Evolutionary conservation across 1,140 invertebrate genomes (phyloP).

Genomic region (Hylaeus volcanicus): DNA sequence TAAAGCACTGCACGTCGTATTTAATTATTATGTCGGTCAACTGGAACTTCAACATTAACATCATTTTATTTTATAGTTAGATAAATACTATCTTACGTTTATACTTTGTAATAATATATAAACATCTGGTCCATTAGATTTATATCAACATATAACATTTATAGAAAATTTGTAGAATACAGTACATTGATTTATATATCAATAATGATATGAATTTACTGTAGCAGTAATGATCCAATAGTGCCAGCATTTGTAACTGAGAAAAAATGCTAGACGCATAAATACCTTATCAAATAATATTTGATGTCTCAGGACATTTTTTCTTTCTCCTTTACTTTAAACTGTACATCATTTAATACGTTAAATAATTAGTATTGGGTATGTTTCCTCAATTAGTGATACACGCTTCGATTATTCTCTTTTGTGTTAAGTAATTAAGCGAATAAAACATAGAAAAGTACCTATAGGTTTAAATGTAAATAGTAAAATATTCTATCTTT

Average conservation of each 20-base stretch:
- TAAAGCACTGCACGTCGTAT: constrained; percentile 45
- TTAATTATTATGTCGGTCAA: constrained; percentile 52
- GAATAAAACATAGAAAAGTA: not conserved
- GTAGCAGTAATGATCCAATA: constrained; percentile 68
- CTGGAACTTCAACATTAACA: constrained; percentile 73
- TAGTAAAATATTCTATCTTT: constrained; percentile 22
- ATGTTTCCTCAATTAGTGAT: not conserved
- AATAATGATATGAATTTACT: constrained; percentile 77
- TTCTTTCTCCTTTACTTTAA: not conserved
- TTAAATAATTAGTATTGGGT: constrained; percentile 17
- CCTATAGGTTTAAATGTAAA: constrained; percentile 7
- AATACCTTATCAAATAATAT: constrained; percentile 34
- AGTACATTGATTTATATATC: constrained; percentile 75
- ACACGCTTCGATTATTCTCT: constrained; percentile 10
- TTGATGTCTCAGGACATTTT: constrained; percentile 13
- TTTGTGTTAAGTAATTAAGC: not conserved
- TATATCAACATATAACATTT: constrained; percentile 77
- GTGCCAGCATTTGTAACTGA: constrained; percentile 62
- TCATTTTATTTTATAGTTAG: constrained; percentile 64
- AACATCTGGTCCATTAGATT: constrained; percentile 80
- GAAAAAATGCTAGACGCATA: constrained; percentile 44
- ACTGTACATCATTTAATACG: constrained; percentile 18
- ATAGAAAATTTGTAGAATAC: constrained; percentile 80
- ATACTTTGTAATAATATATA: constrained; percentile 78
- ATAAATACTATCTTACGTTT: constrained; percentile 74